Evolutionary conservation across 1,140 invertebrate species (phyloP).

Genomic region (Nylanderia fulva): DNA sequence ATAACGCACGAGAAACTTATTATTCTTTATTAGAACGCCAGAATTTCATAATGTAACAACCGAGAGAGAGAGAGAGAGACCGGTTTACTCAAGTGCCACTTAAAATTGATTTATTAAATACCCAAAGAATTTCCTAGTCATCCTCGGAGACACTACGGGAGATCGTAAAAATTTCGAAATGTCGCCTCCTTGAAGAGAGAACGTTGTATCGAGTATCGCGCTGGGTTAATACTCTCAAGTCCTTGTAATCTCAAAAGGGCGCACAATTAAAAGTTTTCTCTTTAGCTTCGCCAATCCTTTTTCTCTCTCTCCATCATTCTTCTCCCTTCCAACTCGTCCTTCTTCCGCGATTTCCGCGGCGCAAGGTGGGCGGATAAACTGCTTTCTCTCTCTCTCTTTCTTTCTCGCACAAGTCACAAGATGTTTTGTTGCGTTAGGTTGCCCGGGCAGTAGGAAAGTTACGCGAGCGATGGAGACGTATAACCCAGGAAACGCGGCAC

Average conservation of each 20-base stretch:
- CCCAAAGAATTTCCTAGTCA: constrained; percentile 16
- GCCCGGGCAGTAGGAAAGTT: constrained; percentile 51
- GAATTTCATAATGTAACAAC: constrained; percentile 30
- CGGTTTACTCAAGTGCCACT: constrained; percentile 24
- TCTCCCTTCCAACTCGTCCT: background rate
- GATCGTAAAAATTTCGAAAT: constrained; percentile 50
- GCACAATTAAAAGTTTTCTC: constrained; percentile 69
- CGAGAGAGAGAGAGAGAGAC: too few relatives aligned
- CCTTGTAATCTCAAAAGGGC: constrained; percentile 52
- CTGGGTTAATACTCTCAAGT: constrained; percentile 50
- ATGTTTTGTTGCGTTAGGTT: constrained; percentile 61
- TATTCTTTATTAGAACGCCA: constrained; percentile 45
- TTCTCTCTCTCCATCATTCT: background rate
- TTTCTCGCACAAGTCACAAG: background rate
- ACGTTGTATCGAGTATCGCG: constrained; percentile 44
- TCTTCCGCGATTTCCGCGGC: constrained; percentile 33
- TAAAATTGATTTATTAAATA: constrained; percentile 61
- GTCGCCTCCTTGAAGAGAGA: constrained; percentile 7
- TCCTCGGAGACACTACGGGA: constrained; percentile 17
- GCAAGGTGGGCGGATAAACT: constrained; percentile 3
- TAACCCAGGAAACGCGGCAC: constrained; percentile 38
- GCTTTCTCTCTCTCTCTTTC: constrained; percentile 2
- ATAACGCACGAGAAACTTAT: constrained; percentile 18
- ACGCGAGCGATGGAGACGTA: constrained; percentile 49
- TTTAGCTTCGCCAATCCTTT: constrained; percentile 22